phyloP scores from a whole-genome alignment of 2,113 vertebrate genomes.

The Phocoena sinus region DNA sequence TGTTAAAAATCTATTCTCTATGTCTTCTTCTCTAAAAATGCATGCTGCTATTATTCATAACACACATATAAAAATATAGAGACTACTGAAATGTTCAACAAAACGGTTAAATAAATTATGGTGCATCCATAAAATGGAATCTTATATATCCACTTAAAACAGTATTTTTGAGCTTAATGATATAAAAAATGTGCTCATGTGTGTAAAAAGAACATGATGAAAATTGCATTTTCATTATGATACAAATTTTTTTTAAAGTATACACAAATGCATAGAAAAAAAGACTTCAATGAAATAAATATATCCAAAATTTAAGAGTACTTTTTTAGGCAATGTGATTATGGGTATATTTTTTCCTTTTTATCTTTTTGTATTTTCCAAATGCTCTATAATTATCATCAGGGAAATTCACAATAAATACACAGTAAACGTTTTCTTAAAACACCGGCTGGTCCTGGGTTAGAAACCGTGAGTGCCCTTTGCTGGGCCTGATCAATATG shows the following conservation, averaged over 20 bases:
- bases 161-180: neutral
- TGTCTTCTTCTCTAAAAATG: neutral
- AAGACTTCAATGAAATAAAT: neutral
- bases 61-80: neutral
- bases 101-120: neutral
- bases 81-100: neutral
- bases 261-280: neutral
- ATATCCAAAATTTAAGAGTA: neutral
- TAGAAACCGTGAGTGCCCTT: neutral
- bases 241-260: neutral
- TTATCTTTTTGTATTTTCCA: neutral
- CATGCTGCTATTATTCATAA: neutral
- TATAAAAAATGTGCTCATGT: neutral
- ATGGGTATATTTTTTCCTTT: neutral
- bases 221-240: neutral
- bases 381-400: neutral
- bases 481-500: neutral
- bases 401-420: neutral
- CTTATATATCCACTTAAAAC: neutral
- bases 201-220: neutral
- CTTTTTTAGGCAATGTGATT: neutral
- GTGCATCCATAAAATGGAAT: neutral
- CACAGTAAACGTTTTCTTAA: neutral
- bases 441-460: neutral
- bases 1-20: neutral